Base-by-base conservation (phyloP, 1,140 invertebrate species). In the Ctenoplectra terminalis region DNA sequence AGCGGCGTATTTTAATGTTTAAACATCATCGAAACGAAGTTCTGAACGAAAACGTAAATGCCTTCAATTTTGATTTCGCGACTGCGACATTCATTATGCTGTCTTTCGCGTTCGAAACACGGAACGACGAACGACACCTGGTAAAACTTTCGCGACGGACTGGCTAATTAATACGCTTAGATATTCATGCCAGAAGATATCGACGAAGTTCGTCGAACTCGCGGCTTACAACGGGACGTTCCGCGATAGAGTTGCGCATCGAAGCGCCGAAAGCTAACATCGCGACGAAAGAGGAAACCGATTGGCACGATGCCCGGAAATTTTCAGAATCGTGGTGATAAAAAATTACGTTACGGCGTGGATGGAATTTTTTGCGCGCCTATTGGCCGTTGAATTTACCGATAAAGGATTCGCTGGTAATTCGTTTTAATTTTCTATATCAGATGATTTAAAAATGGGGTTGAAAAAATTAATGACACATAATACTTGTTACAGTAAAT, bases 141-240 rank as follows among this genome's bases (percentile, higher is more conserved):
- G 60, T 15, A 13, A 58, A 83, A 79, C 64, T 81, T 76, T 75
- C 61, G 5, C 23, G 29, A 56, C 46, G n/a, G 69, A 46, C 20
- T 69, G 43, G 66, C 31, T 81, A 82, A 84, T 84, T 82, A 82
- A 82, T 78, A 72, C 83, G 71, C 50, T 79, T 46, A 74, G 69
- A 82, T 82, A 79, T 72, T 83, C 75, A 64, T 83, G 58, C 60
- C 29, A 64, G 58, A 17, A 71, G 56, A 78, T 78, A 82, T 69
- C 37, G 64, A 56, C n/a, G 29, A 82, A 82, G 78, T 81, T 81
- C 34, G 37, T 37, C 17, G 78, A 66, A 66, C 29, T 75, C 66
- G 11, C 26, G 71, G 29, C 43, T 66, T 58, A 37, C 61, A 52
- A 40, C 78, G 50, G 48, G 60, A 63, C 77, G 56, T 31, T 54